Evolutionary conservation across 2,888 invertebrate genomes (phyloP), one percentile per base, ranked within the genome.

Genomic region (Trypoxylon attenuatum): DNA sequence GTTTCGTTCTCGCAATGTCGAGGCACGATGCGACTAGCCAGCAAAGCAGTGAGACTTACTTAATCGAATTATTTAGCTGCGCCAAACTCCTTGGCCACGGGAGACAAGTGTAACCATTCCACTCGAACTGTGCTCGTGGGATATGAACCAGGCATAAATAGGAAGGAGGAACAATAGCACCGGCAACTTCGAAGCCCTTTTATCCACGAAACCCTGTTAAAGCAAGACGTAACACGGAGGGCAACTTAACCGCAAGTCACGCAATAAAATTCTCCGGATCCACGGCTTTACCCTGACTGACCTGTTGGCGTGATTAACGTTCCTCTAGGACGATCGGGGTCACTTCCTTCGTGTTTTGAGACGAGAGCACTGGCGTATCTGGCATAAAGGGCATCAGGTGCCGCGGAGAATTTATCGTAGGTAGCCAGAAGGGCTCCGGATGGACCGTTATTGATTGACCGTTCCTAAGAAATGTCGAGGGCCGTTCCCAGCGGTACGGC

Each of bases 51-150:
- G 72, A 73, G 78, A 79, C 78, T 79, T n/a, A n/a, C n/a, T n/a
- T 79, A 82, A 82, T 76, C 80, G 78, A 80, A 82, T 82, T 82
- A 82, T 80, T 80, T 81, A 77, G 71, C 73, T n/a, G n/a, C 68
- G 61, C 71, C 71, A 67, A 82, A 79, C 77, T 80, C 65, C 71
- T 74, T 55, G 63, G 52, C 73, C 61, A 70, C 43, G 67, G 73
- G 69, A 73, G 77, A 64, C 72, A 71, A 63, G 69, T 68, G 71
- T 80, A 80, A 78, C 83, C 77, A 76, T 83, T 81, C 78, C 72
- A 71, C 60, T 73, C 73, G 77, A 79, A 83, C 69, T 71, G 64
- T 69, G 68, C 80, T 76, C 82, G 64, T 65, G 82, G 81, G 83
- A 80, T 69, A 50, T 23, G n/a, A n/a, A n/a, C n/a, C n/a, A n/a